Evolutionary conservation across 2,888 invertebrate genomes (phyloP), one percentile per base, ranked within the genome.

Genomic region (Scaptomyza reducta): DNA sequence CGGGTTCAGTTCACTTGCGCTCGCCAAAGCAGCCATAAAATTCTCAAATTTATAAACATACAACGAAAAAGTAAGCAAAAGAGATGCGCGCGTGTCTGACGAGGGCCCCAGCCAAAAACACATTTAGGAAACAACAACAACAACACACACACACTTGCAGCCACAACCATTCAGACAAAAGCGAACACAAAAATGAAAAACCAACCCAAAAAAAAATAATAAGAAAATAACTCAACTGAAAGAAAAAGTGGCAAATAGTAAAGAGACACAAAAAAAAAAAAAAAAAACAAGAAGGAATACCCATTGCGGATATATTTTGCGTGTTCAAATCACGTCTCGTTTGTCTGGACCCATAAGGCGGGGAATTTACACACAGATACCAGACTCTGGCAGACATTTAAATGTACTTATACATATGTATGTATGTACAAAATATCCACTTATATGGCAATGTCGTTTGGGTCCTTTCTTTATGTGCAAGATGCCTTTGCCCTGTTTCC

Each of bases 271-370:
- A 67, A 62, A 35, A 35, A 7, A 38, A 14, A 82, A 73, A 64
- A 80, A 79, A 77, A 79, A 22, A 4, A 22, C 22, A 70, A 72
- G 6, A 35, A n/a, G 10, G 33, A 35, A 13, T 10, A 66, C 25
- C 61, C 59, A 58, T 58, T 64, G 61, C 74, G 70, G 79, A 81
- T 81, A 70, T 86, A 35, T 79, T 70, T 81, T 87, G 67, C 84
- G 78, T 69, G 80, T 81, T 71, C 87, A 65, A 81, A 84, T 84
- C 84, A 81, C 81, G 87, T 86, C 62, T 77, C 79, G 14, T 50
- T 76, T 60, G 63, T 63, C 27, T 82, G 55, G 55, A 45, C 69
- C 64, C 38, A 16, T 14, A 25, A 54, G 42, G 13, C 22, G 27
- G 6, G 25, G 27, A 49, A 53, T 45, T 50, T 54, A 45, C 53